phyloP scores from a whole-genome alignment of 2,888 invertebrate genomes.

The Idaea aversata region DNA sequence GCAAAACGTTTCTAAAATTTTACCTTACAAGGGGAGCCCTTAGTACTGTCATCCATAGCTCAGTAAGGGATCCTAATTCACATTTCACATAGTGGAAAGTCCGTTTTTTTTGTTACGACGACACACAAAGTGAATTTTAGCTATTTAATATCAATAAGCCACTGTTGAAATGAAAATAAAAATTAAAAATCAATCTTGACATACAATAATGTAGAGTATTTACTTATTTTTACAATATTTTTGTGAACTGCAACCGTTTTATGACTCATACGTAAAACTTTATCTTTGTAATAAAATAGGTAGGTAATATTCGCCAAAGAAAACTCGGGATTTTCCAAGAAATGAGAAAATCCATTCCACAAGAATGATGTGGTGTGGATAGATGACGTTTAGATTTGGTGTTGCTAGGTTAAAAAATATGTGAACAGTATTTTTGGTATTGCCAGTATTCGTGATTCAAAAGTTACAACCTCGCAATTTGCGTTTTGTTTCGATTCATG shows the following conservation, averaged over 20 bases:
- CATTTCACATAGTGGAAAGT: conserved; percentile 66
- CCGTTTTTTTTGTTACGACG: conserved; percentile 57
- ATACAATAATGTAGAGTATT: conserved; percentile 65
- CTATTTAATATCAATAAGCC: conserved; percentile 73
- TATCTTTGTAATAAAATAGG: conserved; percentile 12
- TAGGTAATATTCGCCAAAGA: conserved; percentile 9
- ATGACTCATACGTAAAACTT: conserved; percentile 28
- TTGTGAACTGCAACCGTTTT: conserved; percentile 42
- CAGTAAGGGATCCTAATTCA: conserved; percentile 63
- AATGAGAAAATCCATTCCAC: conserved; percentile 23
- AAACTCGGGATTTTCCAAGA: conserved; percentile 41
- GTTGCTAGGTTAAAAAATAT: background rate
- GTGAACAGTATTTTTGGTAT: background rate
- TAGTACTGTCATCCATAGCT: conserved; percentile 75
- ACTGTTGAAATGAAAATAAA: conserved; percentile 70
- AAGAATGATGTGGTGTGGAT: conserved; percentile 2
- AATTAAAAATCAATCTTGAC: conserved; percentile 71
- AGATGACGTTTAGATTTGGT: background rate
- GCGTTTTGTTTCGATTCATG: background rate
- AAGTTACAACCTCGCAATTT: background rate
- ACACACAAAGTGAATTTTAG: conserved; percentile 68
- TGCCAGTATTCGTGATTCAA: background rate
- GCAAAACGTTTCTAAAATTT: conserved; percentile 57
- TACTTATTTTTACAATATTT: conserved; percentile 51
- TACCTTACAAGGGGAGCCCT: conserved; percentile 78